Evolutionary conservation across 1,140 invertebrate species (phyloP).

Genomic region (Hypothenemus hampei): DNA sequence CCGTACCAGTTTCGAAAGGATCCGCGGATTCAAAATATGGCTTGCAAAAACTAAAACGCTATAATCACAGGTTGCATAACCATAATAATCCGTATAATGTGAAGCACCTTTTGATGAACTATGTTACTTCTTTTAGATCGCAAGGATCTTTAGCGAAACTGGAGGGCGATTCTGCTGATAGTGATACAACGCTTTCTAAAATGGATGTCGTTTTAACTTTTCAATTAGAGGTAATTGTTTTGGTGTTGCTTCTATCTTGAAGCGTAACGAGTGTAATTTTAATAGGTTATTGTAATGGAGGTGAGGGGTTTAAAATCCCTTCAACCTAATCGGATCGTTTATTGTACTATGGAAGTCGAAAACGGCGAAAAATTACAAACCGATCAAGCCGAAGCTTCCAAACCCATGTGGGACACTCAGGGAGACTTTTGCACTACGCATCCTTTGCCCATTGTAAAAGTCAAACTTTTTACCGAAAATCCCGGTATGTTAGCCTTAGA

Average conservation of each 20-base stretch:
- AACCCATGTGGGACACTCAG: constrained; percentile 98
- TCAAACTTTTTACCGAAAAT: constrained; percentile 96
- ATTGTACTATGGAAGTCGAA: constrained; percentile 99
- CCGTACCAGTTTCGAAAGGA: constrained; percentile 95
- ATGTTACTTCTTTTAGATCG: constrained; percentile 62
- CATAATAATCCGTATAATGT: constrained; percentile 48
- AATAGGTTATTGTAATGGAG: constrained; percentile 97
- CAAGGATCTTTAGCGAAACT: constrained; percentile 90
- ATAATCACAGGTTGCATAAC: constrained; percentile 82
- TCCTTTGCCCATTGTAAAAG: constrained; percentile 93
- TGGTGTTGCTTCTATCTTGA: background rate
- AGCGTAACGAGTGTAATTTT: constrained; percentile 38
- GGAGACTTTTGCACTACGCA: constrained; percentile 98
- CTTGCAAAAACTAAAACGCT: constrained; percentile 87
- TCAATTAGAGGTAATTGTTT: constrained; percentile 79
- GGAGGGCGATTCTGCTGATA: constrained; percentile 87
- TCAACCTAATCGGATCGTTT: constrained; percentile 95
- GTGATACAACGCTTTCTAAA: constrained; percentile 87
- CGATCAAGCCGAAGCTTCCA: constrained; percentile 97
- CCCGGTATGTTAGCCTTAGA: constrained; percentile 95
- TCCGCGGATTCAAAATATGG: constrained; percentile 97
- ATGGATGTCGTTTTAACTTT: constrained; percentile 96
- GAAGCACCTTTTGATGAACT: constrained; percentile 48
- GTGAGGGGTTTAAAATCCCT: constrained; percentile 96
- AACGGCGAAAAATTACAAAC: constrained; percentile 97